phyloP scores from a whole-genome alignment of 2,888 invertebrate species.

The Oligia fasciuncula region DNA sequence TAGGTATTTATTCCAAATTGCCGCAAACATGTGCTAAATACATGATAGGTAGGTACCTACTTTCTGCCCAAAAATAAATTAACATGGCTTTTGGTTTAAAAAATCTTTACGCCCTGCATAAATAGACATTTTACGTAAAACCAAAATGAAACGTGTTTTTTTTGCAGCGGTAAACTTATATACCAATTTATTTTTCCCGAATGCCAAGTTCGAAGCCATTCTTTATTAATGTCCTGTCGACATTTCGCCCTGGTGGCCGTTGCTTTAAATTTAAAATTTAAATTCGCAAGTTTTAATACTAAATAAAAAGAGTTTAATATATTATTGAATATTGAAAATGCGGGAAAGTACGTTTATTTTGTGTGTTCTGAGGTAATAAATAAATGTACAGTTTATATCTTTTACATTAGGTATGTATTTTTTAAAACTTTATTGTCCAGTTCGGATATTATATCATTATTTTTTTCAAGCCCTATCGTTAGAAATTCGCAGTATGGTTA shows the following conservation, averaged over 20 bases:
- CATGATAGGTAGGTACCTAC: not conserved
- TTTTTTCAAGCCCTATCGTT: not conserved
- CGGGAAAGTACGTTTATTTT: conserved; percentile 7
- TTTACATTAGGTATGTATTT: not conserved
- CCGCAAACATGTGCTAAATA: not conserved
- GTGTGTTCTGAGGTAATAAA: conserved; percentile 3
- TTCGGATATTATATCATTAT: not conserved
- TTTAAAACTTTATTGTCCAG: not conserved
- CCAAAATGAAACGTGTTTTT: conserved; percentile 34
- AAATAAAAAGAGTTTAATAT: conserved; percentile 42
- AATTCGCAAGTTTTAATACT: conserved; percentile 49
- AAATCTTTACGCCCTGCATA: not conserved
- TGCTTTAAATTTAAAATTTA: conserved; percentile 55
- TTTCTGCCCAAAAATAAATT: not conserved
- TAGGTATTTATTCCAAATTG: not conserved
- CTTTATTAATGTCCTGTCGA: conserved; percentile 62
- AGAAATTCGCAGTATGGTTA: not conserved
- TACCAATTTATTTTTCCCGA: conserved; percentile 57
- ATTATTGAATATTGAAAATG: conserved; percentile 37
- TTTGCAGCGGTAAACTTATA: conserved; percentile 44
- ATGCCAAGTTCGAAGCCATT: conserved; percentile 45
- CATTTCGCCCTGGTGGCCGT: conserved; percentile 54
- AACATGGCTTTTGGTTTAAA: not conserved
- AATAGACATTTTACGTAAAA: conserved; percentile 17
- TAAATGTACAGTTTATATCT: not conserved